These are phyloP conservation scores for Pandion haliaetus DNA, from an alignment of 2,113 vertebrate species.

Conservation along the genomic window DNA sequence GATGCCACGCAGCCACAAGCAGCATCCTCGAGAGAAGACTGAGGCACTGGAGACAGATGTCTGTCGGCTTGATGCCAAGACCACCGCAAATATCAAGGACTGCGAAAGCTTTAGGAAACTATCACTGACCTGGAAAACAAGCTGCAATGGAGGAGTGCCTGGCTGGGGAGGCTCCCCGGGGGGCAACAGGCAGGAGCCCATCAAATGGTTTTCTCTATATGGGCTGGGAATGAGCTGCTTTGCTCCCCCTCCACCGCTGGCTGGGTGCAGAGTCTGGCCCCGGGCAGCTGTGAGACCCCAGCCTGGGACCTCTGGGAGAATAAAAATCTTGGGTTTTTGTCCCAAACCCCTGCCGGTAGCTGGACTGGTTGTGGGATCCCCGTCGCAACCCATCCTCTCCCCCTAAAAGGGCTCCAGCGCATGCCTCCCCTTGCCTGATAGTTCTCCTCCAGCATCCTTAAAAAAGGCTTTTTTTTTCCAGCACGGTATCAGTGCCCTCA, in stretches of 20 bases:
- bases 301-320: not conserved
- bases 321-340: not conserved
- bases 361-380: accelerated
- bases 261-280: accelerated
- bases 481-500: not conserved
- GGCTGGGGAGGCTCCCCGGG: constrained; percentile 3
- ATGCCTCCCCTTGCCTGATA: not conserved
- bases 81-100: not conserved
- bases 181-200: not conserved
- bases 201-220: not conserved
- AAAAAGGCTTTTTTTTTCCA: not conserved
- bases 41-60: not conserved
- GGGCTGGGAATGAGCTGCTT: not conserved
- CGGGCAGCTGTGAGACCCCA: accelerated
- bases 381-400: not conserved
- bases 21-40: not conserved
- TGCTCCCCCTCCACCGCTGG: not conserved
- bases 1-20: not conserved
- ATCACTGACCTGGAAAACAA: constrained; percentile 34
- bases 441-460: not conserved
- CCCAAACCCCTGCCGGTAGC: not conserved
- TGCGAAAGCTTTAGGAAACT: not conserved
- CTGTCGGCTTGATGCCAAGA: constrained; percentile 4
- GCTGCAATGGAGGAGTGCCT: not conserved
- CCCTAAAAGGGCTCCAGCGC: not conserved